Evolutionary conservation across 2,888 invertebrate species (phyloP).

Genomic region (Agrotis ipsilon): DNA sequence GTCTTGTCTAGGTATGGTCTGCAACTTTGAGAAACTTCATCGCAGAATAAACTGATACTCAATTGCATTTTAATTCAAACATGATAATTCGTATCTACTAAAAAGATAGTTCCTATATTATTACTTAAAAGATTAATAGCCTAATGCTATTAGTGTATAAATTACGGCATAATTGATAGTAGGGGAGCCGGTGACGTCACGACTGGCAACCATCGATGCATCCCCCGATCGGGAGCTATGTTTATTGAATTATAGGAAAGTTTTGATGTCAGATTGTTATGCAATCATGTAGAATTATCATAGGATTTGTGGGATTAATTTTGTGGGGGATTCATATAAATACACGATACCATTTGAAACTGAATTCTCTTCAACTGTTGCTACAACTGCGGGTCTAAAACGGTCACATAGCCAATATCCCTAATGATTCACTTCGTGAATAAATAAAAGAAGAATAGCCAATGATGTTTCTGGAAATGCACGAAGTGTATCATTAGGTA

Average conservation of each 20-base stretch:
- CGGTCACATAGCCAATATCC: too few relatives aligned
- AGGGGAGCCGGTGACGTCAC: constrained; percentile 58
- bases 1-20: neutral
- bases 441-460: too few relatives aligned
- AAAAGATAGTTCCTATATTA: constrained; percentile 1
- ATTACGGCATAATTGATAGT: constrained; percentile 52
- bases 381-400: too few relatives aligned
- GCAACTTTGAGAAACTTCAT: neutral
- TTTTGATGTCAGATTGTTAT: constrained; percentile 25
- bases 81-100: neutral
- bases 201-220: constrained; percentile 35
- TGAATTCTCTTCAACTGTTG: too few relatives aligned
- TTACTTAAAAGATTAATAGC: constrained; percentile 30
- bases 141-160: constrained; percentile 49
- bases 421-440: too few relatives aligned
- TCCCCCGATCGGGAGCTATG: constrained; percentile 35
- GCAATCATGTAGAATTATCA: constrained; percentile 7
- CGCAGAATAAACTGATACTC: neutral
- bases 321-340: neutral
- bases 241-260: constrained; percentile 32
- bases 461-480: too few relatives aligned
- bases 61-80: neutral
- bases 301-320: neutral
- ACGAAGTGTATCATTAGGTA: too few relatives aligned
- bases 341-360: too few relatives aligned